Percentiles rank a stretch among this genome's conserved stretches.
Evolutionary conservation across 92 coral and sea anemone genomes (phyloP).

Genomic region (Zoanthus sociatus): DNA sequence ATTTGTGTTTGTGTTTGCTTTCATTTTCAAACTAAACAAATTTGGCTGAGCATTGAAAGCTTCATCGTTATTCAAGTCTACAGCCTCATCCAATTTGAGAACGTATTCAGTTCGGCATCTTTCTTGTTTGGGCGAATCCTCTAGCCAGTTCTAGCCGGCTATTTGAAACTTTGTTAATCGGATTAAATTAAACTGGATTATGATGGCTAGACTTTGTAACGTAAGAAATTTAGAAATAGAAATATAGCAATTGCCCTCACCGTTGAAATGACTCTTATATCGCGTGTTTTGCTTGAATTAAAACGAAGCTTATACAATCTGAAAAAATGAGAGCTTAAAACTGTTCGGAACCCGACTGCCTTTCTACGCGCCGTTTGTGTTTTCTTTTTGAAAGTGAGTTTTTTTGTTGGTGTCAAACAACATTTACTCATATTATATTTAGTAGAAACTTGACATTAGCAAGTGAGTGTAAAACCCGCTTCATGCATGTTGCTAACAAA

Average conservation of each 20-base stretch:
- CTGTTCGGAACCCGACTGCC: neutral
- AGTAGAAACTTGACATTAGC: too few species aligned
- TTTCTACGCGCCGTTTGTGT: neutral
- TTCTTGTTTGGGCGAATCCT: neutral
- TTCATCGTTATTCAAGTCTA: neutral
- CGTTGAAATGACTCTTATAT: neutral
- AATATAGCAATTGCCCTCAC: neutral
- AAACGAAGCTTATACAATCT: neutral
- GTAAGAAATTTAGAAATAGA: neutral
- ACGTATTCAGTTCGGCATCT: conserved; percentile 3
- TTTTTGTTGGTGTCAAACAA: too few species aligned
- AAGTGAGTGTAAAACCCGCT: too few species aligned
- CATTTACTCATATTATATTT: too few species aligned
- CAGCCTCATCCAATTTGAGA: neutral
- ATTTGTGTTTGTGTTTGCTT: neutral
- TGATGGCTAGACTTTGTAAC: conserved; percentile 12
- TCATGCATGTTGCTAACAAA: too few species aligned
- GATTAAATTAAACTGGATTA: conserved; percentile 14
- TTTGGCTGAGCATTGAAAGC: neutral
- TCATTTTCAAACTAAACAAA: neutral
- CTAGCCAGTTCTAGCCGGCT: neutral
- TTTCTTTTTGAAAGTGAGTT: too few species aligned
- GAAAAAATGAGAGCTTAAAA: neutral
- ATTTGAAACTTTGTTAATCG: conserved; percentile 1
- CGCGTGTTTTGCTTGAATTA: neutral